Conservation (phyloP, 2,113 vertebrate genomes). For the Anoura caudifer region DNA sequence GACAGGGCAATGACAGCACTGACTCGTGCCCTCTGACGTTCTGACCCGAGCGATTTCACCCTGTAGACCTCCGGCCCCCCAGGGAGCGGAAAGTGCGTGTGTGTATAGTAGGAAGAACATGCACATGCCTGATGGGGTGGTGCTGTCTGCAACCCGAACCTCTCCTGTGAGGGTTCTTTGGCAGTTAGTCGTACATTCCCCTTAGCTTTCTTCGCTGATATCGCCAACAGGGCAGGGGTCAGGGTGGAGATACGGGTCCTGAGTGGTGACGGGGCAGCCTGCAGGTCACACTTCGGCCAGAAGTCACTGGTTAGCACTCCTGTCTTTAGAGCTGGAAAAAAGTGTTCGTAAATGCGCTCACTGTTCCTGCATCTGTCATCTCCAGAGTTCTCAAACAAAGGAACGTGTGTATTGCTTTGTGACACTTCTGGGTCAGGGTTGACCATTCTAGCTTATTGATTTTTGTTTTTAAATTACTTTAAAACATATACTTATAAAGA, state of each 20-base stretch:
- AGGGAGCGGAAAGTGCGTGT: fast-evolving
- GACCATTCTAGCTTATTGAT: background rate
- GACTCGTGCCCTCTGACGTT: background rate
- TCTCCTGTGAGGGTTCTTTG: background rate
- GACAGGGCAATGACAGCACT: background rate
- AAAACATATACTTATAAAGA: background rate
- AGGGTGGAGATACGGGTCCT: background rate
- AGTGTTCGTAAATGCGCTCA: background rate
- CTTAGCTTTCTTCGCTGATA: background rate
- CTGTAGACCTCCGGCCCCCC: background rate
- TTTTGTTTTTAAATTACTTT: background rate
- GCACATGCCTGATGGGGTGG: fast-evolving
- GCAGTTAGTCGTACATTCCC: background rate
- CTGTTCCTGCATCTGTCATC: background rate
- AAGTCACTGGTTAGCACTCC: background rate
- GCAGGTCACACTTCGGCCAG: background rate
- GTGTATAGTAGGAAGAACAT: background rate
- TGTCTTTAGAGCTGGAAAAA: background rate
- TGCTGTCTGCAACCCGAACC: background rate
- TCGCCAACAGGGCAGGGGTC: background rate
- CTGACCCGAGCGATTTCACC: background rate
- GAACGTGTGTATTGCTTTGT: background rate
- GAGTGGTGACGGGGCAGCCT: background rate
- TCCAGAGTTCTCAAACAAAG: background rate
- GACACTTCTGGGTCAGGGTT: background rate